Conservation (phyloP, 2,888 invertebrate genomes). For the Chelonus formosanus region DNA sequence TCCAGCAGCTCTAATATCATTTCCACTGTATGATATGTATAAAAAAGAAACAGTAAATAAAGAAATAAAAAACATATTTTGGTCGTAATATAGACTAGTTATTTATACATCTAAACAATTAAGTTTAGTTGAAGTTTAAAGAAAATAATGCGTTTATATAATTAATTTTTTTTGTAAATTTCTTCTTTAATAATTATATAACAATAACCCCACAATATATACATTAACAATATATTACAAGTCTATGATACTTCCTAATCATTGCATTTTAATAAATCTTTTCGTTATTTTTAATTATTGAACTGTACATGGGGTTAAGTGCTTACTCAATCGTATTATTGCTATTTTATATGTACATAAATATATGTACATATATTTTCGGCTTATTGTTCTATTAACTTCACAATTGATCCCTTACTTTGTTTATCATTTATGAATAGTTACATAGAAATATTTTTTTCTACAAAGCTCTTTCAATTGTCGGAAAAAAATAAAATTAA, state of each 20-base stretch:
- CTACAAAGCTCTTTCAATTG: too few relatives aligned
- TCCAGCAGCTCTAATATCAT: constrained; percentile 61
- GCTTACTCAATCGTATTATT: too few relatives aligned
- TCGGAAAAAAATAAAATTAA: too few relatives aligned
- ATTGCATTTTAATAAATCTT: constrained; percentile 34
- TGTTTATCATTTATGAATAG: neutral
- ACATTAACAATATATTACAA: constrained; percentile 63
- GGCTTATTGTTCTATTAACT: neutral
- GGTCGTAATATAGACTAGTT: neutral
- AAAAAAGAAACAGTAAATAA: constrained; percentile 53
- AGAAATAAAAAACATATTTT: constrained; percentile 47
- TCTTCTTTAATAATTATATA: constrained; percentile 56
- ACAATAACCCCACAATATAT: constrained; percentile 62
- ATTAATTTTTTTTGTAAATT: too few relatives aligned
- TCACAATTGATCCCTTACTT: neutral
- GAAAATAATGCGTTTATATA: too few relatives aligned
- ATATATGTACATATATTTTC: neutral
- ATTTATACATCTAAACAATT: too few relatives aligned
- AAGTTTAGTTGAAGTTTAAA: too few relatives aligned
- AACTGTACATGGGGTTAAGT: too few relatives aligned
- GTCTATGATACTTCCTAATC: constrained; percentile 41
- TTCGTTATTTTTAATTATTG: constrained; percentile 18
- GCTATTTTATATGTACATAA: too few relatives aligned
- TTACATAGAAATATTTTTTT: too few relatives aligned
- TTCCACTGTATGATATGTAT: constrained; percentile 65